Percentiles rank a stretch among this genome's conserved stretches.
Conservation (phyloP, 2,888 invertebrate genomes). For the Amblyjoppa proteus region DNA sequence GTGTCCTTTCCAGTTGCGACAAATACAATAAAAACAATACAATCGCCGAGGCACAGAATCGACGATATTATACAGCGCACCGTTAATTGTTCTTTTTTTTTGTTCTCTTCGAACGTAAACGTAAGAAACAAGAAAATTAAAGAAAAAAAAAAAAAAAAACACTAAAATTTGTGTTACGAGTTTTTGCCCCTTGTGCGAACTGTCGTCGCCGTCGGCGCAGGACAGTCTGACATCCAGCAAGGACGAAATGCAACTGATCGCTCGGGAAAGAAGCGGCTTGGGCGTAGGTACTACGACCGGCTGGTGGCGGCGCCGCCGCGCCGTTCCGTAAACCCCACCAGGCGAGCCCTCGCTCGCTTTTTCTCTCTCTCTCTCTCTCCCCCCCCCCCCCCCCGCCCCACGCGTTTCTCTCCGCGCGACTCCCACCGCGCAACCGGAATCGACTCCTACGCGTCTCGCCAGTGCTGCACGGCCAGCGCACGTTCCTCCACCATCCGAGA, state of each 20-base stretch:
- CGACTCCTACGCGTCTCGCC: slow-evolving; percentile 71
- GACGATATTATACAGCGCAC: background rate
- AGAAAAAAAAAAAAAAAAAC: background rate
- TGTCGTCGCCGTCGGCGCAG: slow-evolving; percentile 23
- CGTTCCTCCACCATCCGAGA: slow-evolving; percentile 27
- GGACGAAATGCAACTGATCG: slow-evolving; percentile 82
- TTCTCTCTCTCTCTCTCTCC: background rate
- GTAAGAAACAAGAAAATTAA: background rate
- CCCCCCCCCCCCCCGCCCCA: slow-evolving; percentile 2
- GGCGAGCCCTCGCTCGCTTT: slow-evolving; percentile 46
- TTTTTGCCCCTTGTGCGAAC: slow-evolving; percentile 7
- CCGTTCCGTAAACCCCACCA: slow-evolving; percentile 51
- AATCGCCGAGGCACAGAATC: slow-evolving; percentile 7
- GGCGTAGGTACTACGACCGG: slow-evolving; percentile 69
- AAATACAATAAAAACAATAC: background rate
- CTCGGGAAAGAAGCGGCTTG: slow-evolving; percentile 78
- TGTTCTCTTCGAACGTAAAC: background rate
- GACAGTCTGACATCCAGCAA: slow-evolving; percentile 75
- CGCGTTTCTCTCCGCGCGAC: background rate
- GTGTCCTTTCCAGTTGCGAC: too few relatives aligned
- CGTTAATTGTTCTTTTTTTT: background rate
- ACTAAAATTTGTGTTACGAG: slow-evolving; percentile 7
- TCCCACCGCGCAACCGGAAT: slow-evolving; percentile 47
- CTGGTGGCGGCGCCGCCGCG: slow-evolving; percentile 65
- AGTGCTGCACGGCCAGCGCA: slow-evolving; percentile 13